phyloP scores from a whole-genome alignment of 2,888 invertebrate genomes.

The Rotaria socialis region DNA sequence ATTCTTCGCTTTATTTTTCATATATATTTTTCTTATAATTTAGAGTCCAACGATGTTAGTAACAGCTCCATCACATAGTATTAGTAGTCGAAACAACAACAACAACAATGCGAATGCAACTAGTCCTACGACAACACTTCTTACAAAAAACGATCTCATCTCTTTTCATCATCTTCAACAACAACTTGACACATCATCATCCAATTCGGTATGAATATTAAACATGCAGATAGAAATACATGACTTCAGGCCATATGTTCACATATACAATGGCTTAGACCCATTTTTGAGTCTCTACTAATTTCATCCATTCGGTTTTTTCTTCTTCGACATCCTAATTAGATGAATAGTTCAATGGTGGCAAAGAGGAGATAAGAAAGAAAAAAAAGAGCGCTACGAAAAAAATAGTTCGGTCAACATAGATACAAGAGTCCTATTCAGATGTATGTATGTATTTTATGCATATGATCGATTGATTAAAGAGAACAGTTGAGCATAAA shows the following conservation, averaged over 20 bases:
- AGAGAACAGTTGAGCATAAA: background rate
- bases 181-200: background rate
- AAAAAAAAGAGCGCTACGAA: background rate
- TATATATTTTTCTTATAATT: background rate
- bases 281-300: background rate
- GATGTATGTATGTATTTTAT: background rate
- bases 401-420: background rate
- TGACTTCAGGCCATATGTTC: background rate
- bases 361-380: background rate
- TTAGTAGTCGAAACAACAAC: background rate
- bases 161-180: slow-evolving; percentile 18
- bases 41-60: slow-evolving; percentile 2
- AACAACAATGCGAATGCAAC: background rate
- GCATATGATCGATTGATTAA: background rate
- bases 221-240: background rate
- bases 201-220: slow-evolving; percentile 11
- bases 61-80: background rate
- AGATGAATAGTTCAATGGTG: background rate
- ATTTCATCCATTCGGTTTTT: background rate
- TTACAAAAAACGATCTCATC: background rate
- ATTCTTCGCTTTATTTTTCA: background rate
- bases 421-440: background rate
- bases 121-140: background rate
- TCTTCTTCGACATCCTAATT: background rate
- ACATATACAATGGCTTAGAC: background rate